Evolutionary conservation across 2,797 vertebrate species (phyloP).

Genomic region (Heliangelus exortis): DNA sequence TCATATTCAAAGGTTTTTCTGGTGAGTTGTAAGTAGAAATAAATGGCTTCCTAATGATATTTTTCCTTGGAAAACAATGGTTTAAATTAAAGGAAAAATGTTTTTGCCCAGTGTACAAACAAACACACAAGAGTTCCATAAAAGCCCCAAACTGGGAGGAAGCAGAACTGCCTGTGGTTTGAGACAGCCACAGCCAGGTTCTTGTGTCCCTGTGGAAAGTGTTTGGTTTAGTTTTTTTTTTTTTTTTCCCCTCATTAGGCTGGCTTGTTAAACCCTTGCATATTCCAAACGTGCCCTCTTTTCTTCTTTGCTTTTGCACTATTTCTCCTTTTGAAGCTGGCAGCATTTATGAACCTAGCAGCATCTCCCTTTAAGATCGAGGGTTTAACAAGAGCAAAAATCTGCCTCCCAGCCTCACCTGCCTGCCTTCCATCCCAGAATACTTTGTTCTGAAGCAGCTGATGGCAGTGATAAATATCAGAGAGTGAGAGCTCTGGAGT

Average conservation of each 20-base stretch:
- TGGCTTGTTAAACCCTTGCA: not conserved
- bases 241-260: not conserved
- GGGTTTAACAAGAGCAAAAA: constrained; percentile 31
- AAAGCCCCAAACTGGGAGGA: not conserved
- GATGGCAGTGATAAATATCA: constrained; percentile 63
- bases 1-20: not conserved
- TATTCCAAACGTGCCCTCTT: not conserved
- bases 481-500: constrained; percentile 40
- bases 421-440: constrained; percentile 1
- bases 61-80: constrained; percentile 50
- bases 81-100: constrained; percentile 55
- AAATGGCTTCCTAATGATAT: constrained; percentile 30
- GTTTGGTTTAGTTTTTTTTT: not conserved
- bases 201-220: constrained; percentile 14
- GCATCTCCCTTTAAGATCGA: constrained; percentile 28
- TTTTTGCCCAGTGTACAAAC: constrained; percentile 25
- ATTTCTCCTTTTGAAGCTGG: constrained; percentile 19
- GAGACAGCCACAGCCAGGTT: constrained; percentile 19
- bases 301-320: not conserved
- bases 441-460: constrained; percentile 54
- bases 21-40: constrained; percentile 35
- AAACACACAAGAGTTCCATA: constrained; percentile 39
- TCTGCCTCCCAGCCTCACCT: constrained; percentile 31
- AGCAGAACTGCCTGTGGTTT: constrained; percentile 28
- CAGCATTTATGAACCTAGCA: constrained; percentile 18